These are phyloP conservation scores for Condylostylus longicornis DNA, from an alignment of 1,140 invertebrate species.

Conservation along the genomic window DNA sequence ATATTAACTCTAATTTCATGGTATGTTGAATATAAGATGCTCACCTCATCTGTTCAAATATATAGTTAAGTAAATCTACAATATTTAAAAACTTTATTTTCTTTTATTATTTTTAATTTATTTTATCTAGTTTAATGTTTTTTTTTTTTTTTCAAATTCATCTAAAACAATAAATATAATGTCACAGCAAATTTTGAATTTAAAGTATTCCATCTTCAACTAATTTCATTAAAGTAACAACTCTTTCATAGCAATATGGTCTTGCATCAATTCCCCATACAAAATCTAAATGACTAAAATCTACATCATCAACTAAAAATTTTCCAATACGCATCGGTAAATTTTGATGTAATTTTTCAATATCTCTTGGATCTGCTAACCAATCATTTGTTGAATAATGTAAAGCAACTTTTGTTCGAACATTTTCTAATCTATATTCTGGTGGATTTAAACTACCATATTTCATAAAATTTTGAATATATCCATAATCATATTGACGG, in stretches of 20 bases:
- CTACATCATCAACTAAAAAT: constrained; percentile 28
- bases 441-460: constrained; percentile 41
- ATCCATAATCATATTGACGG: constrained; percentile 34
- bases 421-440: constrained; percentile 40
- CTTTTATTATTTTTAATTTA: too few relatives aligned
- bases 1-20: too few relatives aligned
- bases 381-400: constrained; percentile 49
- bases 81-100: too few relatives aligned
- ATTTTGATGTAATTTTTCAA: constrained; percentile 26
- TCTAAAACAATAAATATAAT: too few relatives aligned
- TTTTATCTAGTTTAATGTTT: too few relatives aligned
- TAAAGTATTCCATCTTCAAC: constrained; percentile 10
- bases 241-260: constrained; percentile 30
- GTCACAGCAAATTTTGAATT: too few relatives aligned
- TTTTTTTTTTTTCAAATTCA: too few relatives aligned
- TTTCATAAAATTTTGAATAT: constrained; percentile 26
- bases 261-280: constrained; percentile 37
- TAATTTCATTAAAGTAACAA: constrained; percentile 29
- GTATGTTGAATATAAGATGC: too few relatives aligned
- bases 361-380: constrained; percentile 37
- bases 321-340: constrained; percentile 33
- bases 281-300: constrained; percentile 44
- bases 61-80: too few relatives aligned
- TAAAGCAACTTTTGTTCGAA: constrained; percentile 43
- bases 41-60: too few relatives aligned